Conservation (phyloP, 2,797 vertebrate species). For the Euthynnus affinis region DNA sequence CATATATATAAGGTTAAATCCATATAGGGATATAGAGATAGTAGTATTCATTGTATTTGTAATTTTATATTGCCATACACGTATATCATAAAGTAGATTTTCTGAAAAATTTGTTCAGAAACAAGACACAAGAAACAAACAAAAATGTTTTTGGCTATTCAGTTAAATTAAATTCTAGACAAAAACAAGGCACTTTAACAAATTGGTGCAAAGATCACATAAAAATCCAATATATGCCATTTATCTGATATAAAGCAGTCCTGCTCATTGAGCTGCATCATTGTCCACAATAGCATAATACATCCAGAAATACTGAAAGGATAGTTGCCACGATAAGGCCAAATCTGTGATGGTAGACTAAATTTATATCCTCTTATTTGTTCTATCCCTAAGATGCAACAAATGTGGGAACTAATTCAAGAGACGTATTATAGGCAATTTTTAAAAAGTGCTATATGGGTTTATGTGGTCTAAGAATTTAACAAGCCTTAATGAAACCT, state of each 20-base stretch:
- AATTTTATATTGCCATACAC: not conserved
- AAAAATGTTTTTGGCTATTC: too few species aligned
- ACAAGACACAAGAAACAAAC: too few species aligned
- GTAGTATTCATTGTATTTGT: not conserved
- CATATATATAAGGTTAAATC: not conserved
- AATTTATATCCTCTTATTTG: too few species aligned
- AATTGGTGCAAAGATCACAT: not conserved
- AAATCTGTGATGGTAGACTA: too few species aligned
- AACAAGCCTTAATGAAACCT: not conserved
- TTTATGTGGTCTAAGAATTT: not conserved
- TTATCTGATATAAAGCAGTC: not conserved
- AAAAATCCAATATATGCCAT: not conserved
- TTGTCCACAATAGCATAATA: not conserved
- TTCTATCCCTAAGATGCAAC: not conserved
- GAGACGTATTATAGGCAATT: not conserved
- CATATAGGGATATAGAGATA: too few species aligned
- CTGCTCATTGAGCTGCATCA: not conserved
- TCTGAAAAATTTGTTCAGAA: too few species aligned
- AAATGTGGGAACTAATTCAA: not conserved
- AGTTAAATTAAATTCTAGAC: not conserved
- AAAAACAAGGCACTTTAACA: not conserved
- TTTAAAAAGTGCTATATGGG: not conserved
- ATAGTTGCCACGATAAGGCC: not conserved
- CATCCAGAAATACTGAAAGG: not conserved
- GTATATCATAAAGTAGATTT: not conserved